These are phyloP conservation scores for Salvelinus fontinalis DNA, from an alignment of 2,113 vertebrate genomes.

Conservation along the genomic window DNA sequence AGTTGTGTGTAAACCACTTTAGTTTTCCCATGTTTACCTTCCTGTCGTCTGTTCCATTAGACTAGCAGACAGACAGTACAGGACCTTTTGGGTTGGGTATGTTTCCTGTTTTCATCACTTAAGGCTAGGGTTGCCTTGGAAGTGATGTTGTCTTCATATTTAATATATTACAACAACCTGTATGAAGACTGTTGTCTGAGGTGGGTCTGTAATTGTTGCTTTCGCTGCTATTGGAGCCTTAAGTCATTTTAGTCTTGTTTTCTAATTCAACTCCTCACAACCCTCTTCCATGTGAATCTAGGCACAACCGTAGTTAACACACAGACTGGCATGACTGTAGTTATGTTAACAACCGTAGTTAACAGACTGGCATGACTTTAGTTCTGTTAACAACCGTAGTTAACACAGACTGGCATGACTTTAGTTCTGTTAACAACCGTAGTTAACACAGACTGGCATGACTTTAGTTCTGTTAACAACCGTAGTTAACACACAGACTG, in stretches of 20 bases:
- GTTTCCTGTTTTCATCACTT: conserved; percentile 51
- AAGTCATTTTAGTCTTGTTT: conserved; percentile 52
- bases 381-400: background rate
- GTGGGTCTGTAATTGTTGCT: conserved; percentile 69
- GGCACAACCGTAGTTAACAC: conserved; percentile 38
- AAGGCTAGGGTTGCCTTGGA: conserved; percentile 69
- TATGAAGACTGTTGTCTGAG: conserved; percentile 76
- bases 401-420: too few relatives aligned
- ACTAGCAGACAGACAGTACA: too few relatives aligned
- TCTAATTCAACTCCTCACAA: background rate
- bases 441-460: too few relatives aligned
- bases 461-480: too few relatives aligned
- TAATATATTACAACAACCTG: conserved; percentile 63
- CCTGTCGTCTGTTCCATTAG: conserved; percentile 38
- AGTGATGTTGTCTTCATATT: conserved; percentile 68
- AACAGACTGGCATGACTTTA: conserved; percentile 4
- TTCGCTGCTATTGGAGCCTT: conserved; percentile 75
- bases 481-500: too few relatives aligned
- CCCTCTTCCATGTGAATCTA: conserved; percentile 31
- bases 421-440: too few relatives aligned
- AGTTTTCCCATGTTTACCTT: conserved; percentile 65
- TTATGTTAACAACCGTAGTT: background rate
- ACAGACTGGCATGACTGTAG: conserved; percentile 29
- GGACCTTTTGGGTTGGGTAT: conserved; percentile 56
- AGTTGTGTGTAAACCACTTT: conserved; percentile 49